A percentile compares a stretch with the other conserved stretches of the same genome.
These are phyloP conservation scores for Porites divaricata DNA, from an alignment of 92 coral and sea anemone genomes.

Conservation along the genomic window DNA sequence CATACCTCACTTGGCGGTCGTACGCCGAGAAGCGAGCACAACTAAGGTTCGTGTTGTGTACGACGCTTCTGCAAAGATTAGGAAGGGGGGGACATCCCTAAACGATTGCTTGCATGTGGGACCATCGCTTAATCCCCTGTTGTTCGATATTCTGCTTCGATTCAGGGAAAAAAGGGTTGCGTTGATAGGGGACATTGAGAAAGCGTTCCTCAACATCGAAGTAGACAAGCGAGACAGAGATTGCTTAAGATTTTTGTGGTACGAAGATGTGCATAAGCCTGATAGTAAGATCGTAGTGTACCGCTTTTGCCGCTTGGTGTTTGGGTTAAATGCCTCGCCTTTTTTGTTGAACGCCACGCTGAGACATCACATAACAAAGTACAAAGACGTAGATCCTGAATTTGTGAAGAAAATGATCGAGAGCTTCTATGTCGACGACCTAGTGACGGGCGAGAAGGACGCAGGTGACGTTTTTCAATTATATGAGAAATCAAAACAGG, in stretches of 20 bases:
- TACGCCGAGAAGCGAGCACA: conserved; percentile 56
- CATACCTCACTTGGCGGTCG: conserved; percentile 53
- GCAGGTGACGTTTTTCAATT: background rate
- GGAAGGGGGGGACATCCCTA: conserved; percentile 24
- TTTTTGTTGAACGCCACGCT: conserved; percentile 70
- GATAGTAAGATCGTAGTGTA: conserved; percentile 31
- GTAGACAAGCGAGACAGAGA: conserved; percentile 59
- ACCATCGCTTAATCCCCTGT: conserved; percentile 53
- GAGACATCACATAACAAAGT: conserved; percentile 62
- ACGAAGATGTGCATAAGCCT: conserved; percentile 20
- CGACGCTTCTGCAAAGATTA: conserved; percentile 46
- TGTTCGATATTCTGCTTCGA: conserved; percentile 47
- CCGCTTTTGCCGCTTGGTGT: conserved; percentile 65
- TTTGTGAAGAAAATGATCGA: conserved; percentile 58
- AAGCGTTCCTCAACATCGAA: conserved; percentile 50
- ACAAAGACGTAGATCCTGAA: conserved; percentile 41
- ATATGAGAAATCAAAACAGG: conserved; percentile 8
- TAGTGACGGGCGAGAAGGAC: conserved; percentile 57
- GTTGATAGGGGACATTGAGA: conserved; percentile 47
- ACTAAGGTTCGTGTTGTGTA: conserved; percentile 53
- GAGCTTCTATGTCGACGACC: conserved; percentile 62
- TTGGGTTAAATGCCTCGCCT: conserved; percentile 68
- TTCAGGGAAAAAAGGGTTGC: conserved; percentile 52
- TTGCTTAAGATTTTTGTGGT: conserved; percentile 64
- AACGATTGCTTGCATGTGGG: conserved; percentile 73